These are phyloP conservation scores for Canis aureus DNA, from an alignment of 2,113 vertebrate genomes.

Conservation along the genomic window DNA sequence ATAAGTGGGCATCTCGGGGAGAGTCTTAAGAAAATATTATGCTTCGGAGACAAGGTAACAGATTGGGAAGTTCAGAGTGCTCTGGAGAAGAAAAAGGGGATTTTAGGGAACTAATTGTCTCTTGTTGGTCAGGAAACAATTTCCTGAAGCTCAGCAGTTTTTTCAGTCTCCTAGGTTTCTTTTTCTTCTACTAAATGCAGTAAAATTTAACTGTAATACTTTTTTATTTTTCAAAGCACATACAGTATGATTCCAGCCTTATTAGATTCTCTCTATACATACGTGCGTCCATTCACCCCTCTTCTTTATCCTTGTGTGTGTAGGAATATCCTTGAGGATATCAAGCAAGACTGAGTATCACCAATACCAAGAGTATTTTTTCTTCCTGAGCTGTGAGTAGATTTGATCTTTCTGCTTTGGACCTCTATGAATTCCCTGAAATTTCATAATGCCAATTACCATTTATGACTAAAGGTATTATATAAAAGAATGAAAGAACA, in stretches of 20 bases:
- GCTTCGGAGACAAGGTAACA: not conserved
- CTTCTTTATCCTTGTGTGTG: not conserved
- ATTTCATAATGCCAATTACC: not conserved
- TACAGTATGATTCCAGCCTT: not conserved
- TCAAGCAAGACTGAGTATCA: not conserved
- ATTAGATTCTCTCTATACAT: not conserved
- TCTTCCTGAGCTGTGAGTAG: not conserved
- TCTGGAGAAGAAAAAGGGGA: not conserved
- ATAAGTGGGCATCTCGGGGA: not conserved
- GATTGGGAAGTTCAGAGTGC: not conserved
- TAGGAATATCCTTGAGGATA: not conserved
- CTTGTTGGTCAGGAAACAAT: not conserved
- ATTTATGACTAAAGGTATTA: not conserved
- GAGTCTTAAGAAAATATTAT: not conserved
- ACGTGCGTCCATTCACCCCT: not conserved
- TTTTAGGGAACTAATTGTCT: not conserved
- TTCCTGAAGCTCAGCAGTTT: not conserved
- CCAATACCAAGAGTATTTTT: not conserved
- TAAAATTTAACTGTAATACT: not conserved
- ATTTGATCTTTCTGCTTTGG: not conserved
- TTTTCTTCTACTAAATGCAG: constrained; percentile 7
- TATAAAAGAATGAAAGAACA: not conserved
- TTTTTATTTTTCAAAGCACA: not conserved
- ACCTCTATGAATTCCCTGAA: not conserved
- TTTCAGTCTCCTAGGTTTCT: not conserved